Evolutionary conservation across 2,797 vertebrate genomes (phyloP).

Genomic region (Spheniscus humboldti): DNA sequence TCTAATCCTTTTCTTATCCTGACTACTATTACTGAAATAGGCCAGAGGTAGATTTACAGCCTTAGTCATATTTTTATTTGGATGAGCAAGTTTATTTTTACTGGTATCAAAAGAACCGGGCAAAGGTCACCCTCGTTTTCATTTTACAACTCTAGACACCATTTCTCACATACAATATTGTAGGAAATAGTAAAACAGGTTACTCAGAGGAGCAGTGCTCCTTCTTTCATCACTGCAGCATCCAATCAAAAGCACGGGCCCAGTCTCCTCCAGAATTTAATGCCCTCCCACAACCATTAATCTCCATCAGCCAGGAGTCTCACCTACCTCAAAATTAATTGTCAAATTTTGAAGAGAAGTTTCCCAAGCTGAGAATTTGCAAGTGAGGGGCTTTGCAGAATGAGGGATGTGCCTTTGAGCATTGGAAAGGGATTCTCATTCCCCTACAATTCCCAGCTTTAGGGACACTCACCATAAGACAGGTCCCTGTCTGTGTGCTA

Average conservation of each 20-base stretch:
- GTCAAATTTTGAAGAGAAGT: neutral
- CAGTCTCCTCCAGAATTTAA: neutral
- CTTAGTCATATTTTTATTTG: neutral
- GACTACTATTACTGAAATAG: neutral
- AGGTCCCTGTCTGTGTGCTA: conserved; percentile 94
- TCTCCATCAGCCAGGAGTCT: neutral
- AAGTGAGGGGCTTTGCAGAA: neutral
- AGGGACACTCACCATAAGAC: conserved; percentile 88
- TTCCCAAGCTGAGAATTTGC: neutral
- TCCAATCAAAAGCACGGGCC: neutral
- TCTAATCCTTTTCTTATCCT: neutral
- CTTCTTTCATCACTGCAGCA: neutral
- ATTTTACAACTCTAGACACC: neutral
- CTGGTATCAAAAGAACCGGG: neutral
- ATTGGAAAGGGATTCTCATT: neutral
- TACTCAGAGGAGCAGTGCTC: neutral
- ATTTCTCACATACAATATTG: neutral
- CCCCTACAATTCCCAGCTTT: neutral
- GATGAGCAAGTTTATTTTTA: neutral
- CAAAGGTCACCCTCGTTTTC: neutral
- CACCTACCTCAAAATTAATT: neutral
- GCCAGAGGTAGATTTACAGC: neutral
- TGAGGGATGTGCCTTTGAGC: neutral
- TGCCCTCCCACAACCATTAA: neutral
- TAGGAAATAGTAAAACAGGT: neutral